Conservation (phyloP, 2,797 vertebrate genomes). For the Tapera naevia region DNA sequence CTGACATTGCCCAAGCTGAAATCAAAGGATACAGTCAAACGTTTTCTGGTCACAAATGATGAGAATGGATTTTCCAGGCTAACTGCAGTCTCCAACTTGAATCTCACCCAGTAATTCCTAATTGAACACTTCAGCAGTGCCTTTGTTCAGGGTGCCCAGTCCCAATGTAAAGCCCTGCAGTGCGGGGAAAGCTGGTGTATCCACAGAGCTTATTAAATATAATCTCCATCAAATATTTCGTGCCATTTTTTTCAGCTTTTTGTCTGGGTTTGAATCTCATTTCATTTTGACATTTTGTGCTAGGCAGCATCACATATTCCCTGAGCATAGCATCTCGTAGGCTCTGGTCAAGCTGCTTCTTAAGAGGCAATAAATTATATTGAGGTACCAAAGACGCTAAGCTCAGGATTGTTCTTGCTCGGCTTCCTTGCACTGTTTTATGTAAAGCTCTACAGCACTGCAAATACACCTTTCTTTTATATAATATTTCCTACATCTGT, state of each 20-base stretch:
- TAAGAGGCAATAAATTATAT: not conserved
- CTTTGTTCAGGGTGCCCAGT: not conserved
- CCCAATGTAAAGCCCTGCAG: not conserved
- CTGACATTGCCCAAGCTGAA: not conserved
- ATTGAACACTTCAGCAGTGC: not conserved
- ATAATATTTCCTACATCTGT: not conserved
- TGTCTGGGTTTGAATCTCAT: not conserved
- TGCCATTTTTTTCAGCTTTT: not conserved
- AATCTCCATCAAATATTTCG: not conserved
- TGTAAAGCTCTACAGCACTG: not conserved
- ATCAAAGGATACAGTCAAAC: not conserved
- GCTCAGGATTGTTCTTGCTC: not conserved
- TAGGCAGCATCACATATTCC: not conserved
- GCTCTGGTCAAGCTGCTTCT: not conserved
- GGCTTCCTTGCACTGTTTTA: not conserved
- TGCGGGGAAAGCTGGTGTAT: accelerated
- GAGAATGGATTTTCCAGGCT: not conserved
- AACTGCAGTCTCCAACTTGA: not conserved
- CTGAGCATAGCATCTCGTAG: not conserved
- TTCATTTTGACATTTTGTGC: not conserved
- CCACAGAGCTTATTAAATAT: not conserved
- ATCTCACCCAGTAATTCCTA: not conserved
- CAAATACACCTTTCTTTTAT: not conserved
- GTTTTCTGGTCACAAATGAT: not conserved
- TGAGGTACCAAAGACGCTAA: not conserved